Evolutionary conservation across 2,888 invertebrate species (phyloP), one percentile per base, ranked within the genome.

Genomic region (Eulithis prunata): DNA sequence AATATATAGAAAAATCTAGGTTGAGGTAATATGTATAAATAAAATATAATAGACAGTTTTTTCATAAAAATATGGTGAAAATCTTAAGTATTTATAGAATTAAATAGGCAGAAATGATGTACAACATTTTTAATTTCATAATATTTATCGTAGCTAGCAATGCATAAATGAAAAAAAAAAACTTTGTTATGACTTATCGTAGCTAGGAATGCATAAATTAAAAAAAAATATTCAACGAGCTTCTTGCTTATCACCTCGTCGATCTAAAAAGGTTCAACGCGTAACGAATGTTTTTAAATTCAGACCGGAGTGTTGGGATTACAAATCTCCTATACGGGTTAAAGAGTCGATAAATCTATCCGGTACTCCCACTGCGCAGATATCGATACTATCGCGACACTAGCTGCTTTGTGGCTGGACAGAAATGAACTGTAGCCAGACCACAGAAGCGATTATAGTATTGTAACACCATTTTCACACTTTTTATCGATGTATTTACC

Each of bases 301-400:
- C 70, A 71, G 64, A 75, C 75, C 71, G 78, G 78, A 70, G 79
- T 79, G 82, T 78, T 77, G 79, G 54, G 54, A 54, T 86, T 85
- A 88, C 88, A 86, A 90, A 89, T 88, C 86, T 88, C 87, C 86
- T 83, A 85, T 87, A 84, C 83, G 83, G 87, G 82, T 82, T 81
- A 86, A 86, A 81, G 81, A 82, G 84, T 82, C 85, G 82, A 87
- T 89, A 89, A 89, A 89, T 89, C 87, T 85, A 82, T 79, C 80
- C 77, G 79, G 81, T 88, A 84, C 88, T 85, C 87, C 88, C 88
- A 88, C 90, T 77, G 79, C 74, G 75, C 75, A 75, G 77, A 75
- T 72, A 71, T 74, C 75, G 88, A 87, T 88, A 78, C 72, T 82
- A 88, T 89, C 90, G 78, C 76, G 82, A 79, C 79, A 81, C 81